Conservation (phyloP, 2,113 vertebrate genomes). For the Malurus melanocephalus region DNA sequence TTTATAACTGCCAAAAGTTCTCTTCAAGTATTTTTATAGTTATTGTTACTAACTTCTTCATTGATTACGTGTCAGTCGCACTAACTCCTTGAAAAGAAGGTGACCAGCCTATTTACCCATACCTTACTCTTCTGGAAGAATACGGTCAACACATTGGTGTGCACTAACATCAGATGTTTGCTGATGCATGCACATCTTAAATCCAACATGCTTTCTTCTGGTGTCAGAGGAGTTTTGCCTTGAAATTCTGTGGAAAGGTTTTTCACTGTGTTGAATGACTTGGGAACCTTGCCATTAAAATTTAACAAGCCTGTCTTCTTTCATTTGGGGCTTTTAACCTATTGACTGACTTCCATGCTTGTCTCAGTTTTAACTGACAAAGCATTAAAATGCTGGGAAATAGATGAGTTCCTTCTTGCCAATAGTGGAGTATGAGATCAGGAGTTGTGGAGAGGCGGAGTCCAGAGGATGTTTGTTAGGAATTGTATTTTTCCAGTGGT, state of each 20-base stretch:
- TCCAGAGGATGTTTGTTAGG: background rate
- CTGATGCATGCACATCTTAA: background rate
- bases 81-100: background rate
- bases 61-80: background rate
- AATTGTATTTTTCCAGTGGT: background rate
- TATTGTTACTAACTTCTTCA: background rate
- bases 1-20: background rate
- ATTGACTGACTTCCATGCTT: background rate
- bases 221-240: background rate
- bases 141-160: background rate
- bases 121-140: background rate
- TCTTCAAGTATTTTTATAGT: background rate
- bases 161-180: background rate
- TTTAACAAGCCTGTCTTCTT: background rate
- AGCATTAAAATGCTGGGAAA: background rate
- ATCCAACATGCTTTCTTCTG: background rate
- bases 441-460: background rate
- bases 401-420: background rate
- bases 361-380: background rate
- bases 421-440: background rate
- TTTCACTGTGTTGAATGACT: background rate
- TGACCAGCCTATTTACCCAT: background rate
- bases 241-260: background rate
- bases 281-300: background rate
- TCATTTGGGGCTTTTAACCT: background rate